Conservation (phyloP, 1,140 invertebrate species). For the Anoplophora glabripennis region DNA sequence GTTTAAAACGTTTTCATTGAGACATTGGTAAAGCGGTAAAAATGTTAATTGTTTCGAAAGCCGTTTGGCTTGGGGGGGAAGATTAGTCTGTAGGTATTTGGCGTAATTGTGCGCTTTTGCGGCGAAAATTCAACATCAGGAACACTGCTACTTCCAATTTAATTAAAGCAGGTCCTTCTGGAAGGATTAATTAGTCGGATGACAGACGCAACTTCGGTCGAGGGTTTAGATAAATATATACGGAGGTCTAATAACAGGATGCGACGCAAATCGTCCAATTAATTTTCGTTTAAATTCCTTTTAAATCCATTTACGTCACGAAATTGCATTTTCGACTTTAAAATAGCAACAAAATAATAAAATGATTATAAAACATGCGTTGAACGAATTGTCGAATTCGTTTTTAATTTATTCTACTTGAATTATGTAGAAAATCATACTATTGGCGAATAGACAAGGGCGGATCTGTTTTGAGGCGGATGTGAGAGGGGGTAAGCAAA, state of each 20-base stretch:
- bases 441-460: no score
- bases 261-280: slow-evolving; percentile 41
- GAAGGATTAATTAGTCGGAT: slow-evolving; percentile 42
- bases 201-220: slow-evolving; percentile 34
- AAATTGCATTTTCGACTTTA: background rate
- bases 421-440: no score
- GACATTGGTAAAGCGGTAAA: no score
- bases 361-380: no score
- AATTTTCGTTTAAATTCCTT: slow-evolving; percentile 43
- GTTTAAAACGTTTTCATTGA: no score
- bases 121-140: slow-evolving; percentile 19
- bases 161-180: slow-evolving; percentile 42
- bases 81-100: slow-evolving; percentile 1
- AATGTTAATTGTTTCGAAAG: no score
- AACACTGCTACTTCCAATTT: slow-evolving; percentile 34
- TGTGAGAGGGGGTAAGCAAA: no score
- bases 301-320: slow-evolving; percentile 17
- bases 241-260: slow-evolving; percentile 40
- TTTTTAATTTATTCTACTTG: no score
- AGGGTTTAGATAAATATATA: slow-evolving; percentile 39
- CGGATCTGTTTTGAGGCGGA: no score
- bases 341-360: no score
- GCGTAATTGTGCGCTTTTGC: slow-evolving; percentile 16
- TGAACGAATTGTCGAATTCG: no score
- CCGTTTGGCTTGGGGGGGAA: no score